Evolutionary conservation across 2,888 invertebrate genomes (phyloP).

Genomic region (Aphidoletes aphidimyza): DNA sequence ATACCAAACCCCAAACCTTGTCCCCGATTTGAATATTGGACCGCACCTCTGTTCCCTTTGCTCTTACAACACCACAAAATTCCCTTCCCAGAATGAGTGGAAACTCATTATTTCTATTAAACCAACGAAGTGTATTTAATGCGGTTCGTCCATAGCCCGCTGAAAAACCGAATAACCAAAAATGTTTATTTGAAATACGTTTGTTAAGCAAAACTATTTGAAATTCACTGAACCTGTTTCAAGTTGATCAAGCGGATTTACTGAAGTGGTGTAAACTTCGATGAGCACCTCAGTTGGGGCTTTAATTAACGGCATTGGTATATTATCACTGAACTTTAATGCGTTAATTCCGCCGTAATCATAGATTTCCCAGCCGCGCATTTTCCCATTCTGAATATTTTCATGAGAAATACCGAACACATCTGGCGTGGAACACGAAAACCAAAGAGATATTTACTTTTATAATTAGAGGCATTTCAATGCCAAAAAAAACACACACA

Average conservation of each 20-base stretch:
- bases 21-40: slow-evolving; percentile 74
- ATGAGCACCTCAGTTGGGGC: slow-evolving; percentile 82
- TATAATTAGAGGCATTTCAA: too few species aligned
- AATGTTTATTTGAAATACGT: slow-evolving; percentile 53
- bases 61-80: slow-evolving; percentile 83
- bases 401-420: background rate
- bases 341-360: slow-evolving; percentile 77
- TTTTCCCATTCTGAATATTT: slow-evolving; percentile 65
- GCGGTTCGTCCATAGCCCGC: slow-evolving; percentile 85
- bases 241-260: slow-evolving; percentile 90
- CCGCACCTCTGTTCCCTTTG: slow-evolving; percentile 75
- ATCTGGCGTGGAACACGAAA: background rate
- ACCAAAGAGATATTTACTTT: too few species aligned
- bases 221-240: slow-evolving; percentile 76
- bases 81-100: slow-evolving; percentile 91
- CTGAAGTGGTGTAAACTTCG: slow-evolving; percentile 81
- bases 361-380: slow-evolving; percentile 85
- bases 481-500: too few species aligned
- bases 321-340: slow-evolving; percentile 72
- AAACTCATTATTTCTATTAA: slow-evolving; percentile 73
- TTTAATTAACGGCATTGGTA: slow-evolving; percentile 76
- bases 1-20: slow-evolving; percentile 90
- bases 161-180: slow-evolving; percentile 65
- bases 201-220: too few species aligned
- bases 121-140: slow-evolving; percentile 73